Evolutionary conservation across 2,113 vertebrate species (phyloP).

Genomic region (Pomatorhinus ruficollis): DNA sequence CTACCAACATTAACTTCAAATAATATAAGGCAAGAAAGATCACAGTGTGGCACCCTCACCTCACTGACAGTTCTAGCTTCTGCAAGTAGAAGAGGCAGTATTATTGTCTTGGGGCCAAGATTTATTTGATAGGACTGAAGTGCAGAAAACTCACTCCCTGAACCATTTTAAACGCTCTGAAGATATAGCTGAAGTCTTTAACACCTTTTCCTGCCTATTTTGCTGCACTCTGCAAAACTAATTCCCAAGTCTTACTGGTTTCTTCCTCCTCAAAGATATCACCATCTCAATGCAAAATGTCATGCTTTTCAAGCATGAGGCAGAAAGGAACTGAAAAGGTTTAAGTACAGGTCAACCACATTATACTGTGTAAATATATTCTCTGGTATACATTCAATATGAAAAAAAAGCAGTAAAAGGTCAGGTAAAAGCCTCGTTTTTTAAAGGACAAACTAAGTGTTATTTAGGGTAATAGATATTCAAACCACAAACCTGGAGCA

Average conservation of each 20-base stretch:
- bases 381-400: background rate
- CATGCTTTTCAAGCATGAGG: background rate
- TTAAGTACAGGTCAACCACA: background rate
- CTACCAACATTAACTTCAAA: background rate
- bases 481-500: too few relatives aligned
- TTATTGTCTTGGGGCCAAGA: background rate
- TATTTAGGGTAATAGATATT: background rate
- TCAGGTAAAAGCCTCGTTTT: background rate
- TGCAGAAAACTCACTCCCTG: background rate
- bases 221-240: background rate
- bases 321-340: background rate
- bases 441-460: background rate
- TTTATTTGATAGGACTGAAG: background rate
- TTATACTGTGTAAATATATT: background rate
- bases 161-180: background rate
- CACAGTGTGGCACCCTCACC: background rate
- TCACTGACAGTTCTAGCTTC: background rate
- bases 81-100: background rate
- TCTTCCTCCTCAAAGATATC: background rate
- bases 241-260: background rate
- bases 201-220: background rate
- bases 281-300: background rate
- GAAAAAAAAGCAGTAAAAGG: background rate
- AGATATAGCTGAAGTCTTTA: background rate
- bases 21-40: background rate